phyloP scores from a whole-genome alignment of 2,113 vertebrate species.

The Cisticola juncidis region DNA sequence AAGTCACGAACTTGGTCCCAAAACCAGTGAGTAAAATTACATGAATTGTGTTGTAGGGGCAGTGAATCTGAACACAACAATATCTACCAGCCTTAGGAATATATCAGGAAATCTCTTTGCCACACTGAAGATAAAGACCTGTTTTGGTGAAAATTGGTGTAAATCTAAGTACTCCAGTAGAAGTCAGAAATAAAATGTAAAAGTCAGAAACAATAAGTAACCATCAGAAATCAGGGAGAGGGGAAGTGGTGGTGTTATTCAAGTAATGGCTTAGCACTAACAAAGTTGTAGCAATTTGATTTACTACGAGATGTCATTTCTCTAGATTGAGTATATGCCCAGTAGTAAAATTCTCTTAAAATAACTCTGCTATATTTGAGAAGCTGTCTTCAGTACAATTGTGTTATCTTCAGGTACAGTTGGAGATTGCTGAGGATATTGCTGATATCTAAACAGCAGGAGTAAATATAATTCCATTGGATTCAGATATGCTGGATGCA shows the following conservation, averaged over 20 bases:
- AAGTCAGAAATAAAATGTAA: background rate
- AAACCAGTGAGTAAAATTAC: background rate
- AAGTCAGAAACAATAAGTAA: background rate
- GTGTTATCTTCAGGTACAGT: background rate
- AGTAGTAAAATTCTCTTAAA: background rate
- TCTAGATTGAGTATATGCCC: background rate
- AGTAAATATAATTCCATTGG: background rate
- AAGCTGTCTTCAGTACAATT: background rate
- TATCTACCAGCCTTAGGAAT: background rate
- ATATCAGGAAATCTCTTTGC: background rate
- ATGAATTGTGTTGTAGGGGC: accelerated
- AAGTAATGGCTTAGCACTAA: background rate
- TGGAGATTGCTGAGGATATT: background rate
- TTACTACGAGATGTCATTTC: background rate
- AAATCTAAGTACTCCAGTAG: background rate
- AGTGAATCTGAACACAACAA: background rate
- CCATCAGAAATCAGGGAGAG: background rate
- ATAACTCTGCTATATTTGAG: background rate
- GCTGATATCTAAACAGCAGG: background rate
- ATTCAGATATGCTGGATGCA: background rate
- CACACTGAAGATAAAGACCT: background rate
- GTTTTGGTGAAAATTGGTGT: background rate
- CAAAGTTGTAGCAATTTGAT: background rate
- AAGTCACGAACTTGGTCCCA: background rate
- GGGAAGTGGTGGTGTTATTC: background rate